Percentiles rank a stretch among this genome's conserved stretches.
phyloP scores from a whole-genome alignment of 2,888 invertebrate species.

The Drosophila glabriapex region DNA sequence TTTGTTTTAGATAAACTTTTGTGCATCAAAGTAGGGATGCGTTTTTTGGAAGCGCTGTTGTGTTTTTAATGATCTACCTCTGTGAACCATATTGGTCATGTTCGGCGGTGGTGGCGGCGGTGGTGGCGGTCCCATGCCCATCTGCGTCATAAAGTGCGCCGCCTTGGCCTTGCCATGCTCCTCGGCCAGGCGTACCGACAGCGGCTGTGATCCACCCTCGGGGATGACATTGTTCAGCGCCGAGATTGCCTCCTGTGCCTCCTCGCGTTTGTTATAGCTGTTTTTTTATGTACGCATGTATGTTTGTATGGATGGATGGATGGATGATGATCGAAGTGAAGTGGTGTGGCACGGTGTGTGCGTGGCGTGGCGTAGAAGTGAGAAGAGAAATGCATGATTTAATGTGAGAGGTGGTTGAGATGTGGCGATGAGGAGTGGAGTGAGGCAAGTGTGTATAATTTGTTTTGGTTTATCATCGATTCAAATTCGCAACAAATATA shows the following conservation, averaged over 20 bases:
- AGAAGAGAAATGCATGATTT: slow-evolving; percentile 12
- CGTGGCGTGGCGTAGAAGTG: not conserved
- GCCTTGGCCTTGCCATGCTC: slow-evolving; percentile 86
- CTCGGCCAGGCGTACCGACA: slow-evolving; percentile 89
- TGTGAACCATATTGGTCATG: slow-evolving; percentile 84
- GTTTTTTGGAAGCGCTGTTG: slow-evolving; percentile 85
- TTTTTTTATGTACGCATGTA: slow-evolving; percentile 1
- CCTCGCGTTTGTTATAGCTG: slow-evolving; percentile 94
- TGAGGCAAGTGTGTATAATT: slow-evolving; percentile 4
- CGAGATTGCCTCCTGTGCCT: slow-evolving; percentile 95
- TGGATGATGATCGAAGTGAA: not conserved
- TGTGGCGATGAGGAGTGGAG: not conserved
- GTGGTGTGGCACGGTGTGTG: not conserved
- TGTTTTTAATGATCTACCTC: slow-evolving; percentile 85
- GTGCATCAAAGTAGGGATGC: slow-evolving; percentile 85
- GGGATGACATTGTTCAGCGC: slow-evolving; percentile 94
- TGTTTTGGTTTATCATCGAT: not conserved
- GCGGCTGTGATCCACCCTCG: slow-evolving; percentile 92
- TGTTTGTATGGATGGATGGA: not conserved
- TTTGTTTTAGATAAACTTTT: slow-evolving; percentile 82
- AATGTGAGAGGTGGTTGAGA: slow-evolving; percentile 5
- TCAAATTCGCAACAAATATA: slow-evolving; percentile 1
- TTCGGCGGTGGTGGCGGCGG: slow-evolving; percentile 70
- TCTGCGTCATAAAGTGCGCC: slow-evolving; percentile 83
- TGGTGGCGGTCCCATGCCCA: slow-evolving; percentile 78